Conservation (phyloP, 2,113 vertebrate genomes). For the Nothocercus nigrocapillus region DNA sequence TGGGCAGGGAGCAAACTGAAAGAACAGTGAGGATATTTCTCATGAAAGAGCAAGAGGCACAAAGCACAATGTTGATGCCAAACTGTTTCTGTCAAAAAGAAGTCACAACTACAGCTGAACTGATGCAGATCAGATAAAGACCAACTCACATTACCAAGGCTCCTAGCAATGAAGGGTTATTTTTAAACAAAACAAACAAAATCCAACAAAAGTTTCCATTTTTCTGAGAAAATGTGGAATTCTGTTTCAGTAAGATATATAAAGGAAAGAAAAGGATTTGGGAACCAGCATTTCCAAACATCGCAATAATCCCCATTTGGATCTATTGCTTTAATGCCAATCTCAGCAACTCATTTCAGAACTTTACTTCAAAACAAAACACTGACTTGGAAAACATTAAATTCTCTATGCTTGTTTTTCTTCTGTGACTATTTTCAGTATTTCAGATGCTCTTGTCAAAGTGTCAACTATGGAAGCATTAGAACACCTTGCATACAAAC, state of each 20-base stretch:
- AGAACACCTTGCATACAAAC: not conserved
- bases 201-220: not conserved
- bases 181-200: not conserved
- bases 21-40: not conserved
- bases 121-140: not conserved
- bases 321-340: not conserved
- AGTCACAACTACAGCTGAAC: not conserved
- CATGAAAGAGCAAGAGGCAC: not conserved
- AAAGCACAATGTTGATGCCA: not conserved
- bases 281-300: not conserved
- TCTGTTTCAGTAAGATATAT: not conserved
- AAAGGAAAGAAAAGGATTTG: not conserved
- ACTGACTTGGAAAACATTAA: not conserved
- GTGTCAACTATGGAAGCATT: not conserved
- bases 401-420: not conserved
- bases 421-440: not conserved
- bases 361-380: not conserved
- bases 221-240: not conserved
- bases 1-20: not conserved
- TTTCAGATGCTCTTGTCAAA: not conserved
- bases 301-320: not conserved
- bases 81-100: not conserved
- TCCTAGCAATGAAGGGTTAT: not conserved
- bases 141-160: accelerated
- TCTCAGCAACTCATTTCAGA: not conserved